Percentiles rank a stretch among this genome's conserved stretches.
Conservation (phyloP, 2,113 vertebrate genomes). For the Guaruba guarouba region DNA sequence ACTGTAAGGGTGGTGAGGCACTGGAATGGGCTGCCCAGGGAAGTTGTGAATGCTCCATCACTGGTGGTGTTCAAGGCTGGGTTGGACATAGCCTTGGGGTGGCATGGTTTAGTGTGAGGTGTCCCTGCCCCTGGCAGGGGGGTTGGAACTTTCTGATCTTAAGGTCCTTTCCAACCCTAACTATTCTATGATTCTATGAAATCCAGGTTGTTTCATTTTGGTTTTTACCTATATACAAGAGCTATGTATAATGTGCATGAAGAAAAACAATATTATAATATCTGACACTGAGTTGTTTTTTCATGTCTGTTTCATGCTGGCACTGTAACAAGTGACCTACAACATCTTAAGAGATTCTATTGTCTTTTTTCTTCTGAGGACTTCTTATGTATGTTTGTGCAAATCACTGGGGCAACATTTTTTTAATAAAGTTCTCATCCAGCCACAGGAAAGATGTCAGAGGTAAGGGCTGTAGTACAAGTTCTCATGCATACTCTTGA, state of each 20-base stretch:
- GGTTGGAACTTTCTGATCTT: too few species aligned
- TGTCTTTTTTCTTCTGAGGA: rapidly evolving
- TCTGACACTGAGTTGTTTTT: not conserved
- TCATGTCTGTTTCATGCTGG: not conserved
- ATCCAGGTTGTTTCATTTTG: not conserved
- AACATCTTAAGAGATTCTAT: not conserved
- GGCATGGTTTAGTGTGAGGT: too few species aligned
- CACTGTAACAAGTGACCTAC: not conserved
- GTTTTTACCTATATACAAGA: not conserved
- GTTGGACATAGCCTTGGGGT: too few species aligned
- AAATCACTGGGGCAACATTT: not conserved
- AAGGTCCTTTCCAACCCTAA: too few species aligned
- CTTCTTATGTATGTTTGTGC: not conserved
- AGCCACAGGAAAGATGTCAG: not conserved
- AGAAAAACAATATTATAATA: not conserved
- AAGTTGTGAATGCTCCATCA: too few species aligned
- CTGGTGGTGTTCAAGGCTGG: too few species aligned
- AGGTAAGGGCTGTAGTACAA: not conserved
- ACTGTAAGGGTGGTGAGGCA: too few species aligned
- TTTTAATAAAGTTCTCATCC: not conserved
- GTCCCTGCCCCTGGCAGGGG: too few species aligned
- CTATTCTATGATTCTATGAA: not conserved
- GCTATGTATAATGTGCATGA: not conserved
- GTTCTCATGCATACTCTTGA: not conserved
- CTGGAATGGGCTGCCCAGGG: too few species aligned